Evolutionary conservation across 2,888 invertebrate genomes (phyloP).

Genomic region (Euclidia mi): DNA sequence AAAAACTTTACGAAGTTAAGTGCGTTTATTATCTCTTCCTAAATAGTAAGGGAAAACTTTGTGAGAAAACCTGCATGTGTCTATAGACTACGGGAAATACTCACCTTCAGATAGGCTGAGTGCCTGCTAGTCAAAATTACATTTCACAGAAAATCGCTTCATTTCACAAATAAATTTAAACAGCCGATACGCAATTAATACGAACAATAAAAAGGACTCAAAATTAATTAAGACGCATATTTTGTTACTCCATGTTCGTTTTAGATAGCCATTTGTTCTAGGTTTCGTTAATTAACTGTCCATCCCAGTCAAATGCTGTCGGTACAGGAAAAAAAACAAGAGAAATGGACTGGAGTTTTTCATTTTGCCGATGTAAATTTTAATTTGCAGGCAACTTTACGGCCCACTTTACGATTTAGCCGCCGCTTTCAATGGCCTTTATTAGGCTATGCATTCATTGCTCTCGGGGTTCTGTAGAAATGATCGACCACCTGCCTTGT

Average conservation of each 20-base stretch:
- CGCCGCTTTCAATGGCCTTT: constrained; percentile 84
- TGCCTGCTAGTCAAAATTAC: no score
- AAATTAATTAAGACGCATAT: constrained; percentile 55
- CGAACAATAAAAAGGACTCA: constrained; percentile 34
- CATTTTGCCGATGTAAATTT: constrained; percentile 89
- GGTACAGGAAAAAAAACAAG: constrained; percentile 78
- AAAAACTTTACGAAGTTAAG: no score
- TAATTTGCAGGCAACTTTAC: constrained; percentile 88
- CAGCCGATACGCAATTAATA: no score
- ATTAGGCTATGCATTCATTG: constrained; percentile 84
- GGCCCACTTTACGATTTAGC: constrained; percentile 87
- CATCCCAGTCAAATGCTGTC: constrained; percentile 81
- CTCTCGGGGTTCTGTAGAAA: constrained; percentile 67
- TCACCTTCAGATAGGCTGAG: no score
- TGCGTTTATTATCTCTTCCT: no score
- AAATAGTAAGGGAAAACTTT: no score
- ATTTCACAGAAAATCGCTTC: no score
- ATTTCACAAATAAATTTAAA: no score
- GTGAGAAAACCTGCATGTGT: no score
- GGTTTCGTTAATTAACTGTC: constrained; percentile 86
- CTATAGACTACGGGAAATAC: no score
- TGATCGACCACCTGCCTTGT: constrained; percentile 53
- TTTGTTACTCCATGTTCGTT: constrained; percentile 69
- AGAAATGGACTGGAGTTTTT: constrained; percentile 83
- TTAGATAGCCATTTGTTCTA: constrained; percentile 80